These are phyloP conservation scores for Lasaia peninsularis DNA, from an alignment of 1,140 invertebrate species.

Conservation along the genomic window DNA sequence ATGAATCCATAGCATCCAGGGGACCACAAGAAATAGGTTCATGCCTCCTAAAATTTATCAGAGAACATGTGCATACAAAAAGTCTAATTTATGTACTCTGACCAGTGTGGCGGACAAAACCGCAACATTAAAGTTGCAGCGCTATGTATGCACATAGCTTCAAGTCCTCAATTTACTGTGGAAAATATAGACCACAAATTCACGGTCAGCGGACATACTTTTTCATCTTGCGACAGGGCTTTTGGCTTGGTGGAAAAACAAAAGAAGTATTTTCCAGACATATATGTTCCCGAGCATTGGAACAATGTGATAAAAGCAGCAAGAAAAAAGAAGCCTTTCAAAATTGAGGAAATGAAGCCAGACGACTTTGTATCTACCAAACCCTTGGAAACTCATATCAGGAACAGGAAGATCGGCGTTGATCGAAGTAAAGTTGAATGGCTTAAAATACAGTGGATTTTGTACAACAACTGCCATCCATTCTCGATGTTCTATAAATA, in stretches of 20 bases:
- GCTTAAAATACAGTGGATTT: slow-evolving; percentile 16
- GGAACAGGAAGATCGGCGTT: slow-evolving; percentile 17
- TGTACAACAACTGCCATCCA: slow-evolving; percentile 14
- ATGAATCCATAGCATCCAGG: slow-evolving; percentile 20
- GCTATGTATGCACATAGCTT: slow-evolving; percentile 12
- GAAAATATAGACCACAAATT: slow-evolving; percentile 16
- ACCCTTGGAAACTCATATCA: slow-evolving; percentile 14
- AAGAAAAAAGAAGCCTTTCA: slow-evolving; percentile 14
- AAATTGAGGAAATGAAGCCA: slow-evolving; percentile 15
- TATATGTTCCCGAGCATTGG: slow-evolving; percentile 16
- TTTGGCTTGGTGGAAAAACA: slow-evolving; percentile 19
- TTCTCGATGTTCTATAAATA: slow-evolving; percentile 16
- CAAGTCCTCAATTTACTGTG: slow-evolving; percentile 9
- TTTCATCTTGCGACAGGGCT: slow-evolving; percentile 8
- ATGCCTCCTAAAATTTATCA: slow-evolving; percentile 17
- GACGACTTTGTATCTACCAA: slow-evolving; percentile 9
- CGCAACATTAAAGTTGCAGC: neutral
- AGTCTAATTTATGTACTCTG: slow-evolving; percentile 19
- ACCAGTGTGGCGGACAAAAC: slow-evolving; percentile 13
- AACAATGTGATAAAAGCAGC: slow-evolving; percentile 14
- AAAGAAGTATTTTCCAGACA: slow-evolving; percentile 15
- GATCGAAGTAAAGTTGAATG: slow-evolving; percentile 14
- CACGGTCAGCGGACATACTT: slow-evolving; percentile 3
- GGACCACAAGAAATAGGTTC: slow-evolving; percentile 20
- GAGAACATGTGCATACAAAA: slow-evolving; percentile 16